Conservation (phyloP, 2,888 invertebrate species). For the Aproaerema taeniolella region DNA sequence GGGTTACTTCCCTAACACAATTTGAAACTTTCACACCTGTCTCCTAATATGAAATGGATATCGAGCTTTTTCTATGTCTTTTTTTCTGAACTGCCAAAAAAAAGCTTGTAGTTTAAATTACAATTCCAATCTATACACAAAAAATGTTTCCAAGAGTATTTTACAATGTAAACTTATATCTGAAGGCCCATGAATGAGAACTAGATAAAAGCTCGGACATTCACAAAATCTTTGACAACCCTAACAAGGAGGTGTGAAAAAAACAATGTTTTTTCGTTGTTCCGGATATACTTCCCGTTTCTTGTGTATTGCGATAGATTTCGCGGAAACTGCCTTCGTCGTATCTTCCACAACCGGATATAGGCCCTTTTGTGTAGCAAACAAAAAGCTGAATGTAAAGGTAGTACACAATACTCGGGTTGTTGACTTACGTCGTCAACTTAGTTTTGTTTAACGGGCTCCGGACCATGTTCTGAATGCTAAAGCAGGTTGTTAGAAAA, state of each 20-base stretch:
- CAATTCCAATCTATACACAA: too few species aligned
- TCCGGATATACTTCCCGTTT: constrained; percentile 74
- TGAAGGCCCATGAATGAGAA: too few species aligned
- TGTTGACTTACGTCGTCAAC: constrained; percentile 53
- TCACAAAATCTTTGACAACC: constrained; percentile 29
- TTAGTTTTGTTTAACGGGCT: constrained; percentile 25
- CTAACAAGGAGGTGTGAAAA: constrained; percentile 45
- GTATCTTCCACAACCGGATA: constrained; percentile 61
- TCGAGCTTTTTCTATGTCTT: too few species aligned
- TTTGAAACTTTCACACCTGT: too few species aligned
- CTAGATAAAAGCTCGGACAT: too few species aligned
- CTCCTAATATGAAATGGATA: too few species aligned
- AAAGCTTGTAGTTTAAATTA: too few species aligned
- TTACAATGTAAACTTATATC: too few species aligned
- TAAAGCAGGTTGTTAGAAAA: constrained; percentile 34
- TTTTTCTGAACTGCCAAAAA: too few species aligned
- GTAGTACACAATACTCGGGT: constrained; percentile 44
- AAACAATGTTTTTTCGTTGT: constrained; percentile 54
- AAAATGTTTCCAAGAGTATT: too few species aligned
- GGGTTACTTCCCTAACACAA: constrained; percentile 29
- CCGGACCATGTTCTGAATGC: constrained; percentile 18
- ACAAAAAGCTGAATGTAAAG: constrained; percentile 49
- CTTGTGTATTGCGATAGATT: constrained; percentile 67
- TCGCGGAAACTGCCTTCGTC: constrained; percentile 59
- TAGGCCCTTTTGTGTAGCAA: constrained; percentile 64